Evolutionary conservation across 2,113 vertebrate species (phyloP).

Genomic region (Cyanocitta stelleri): DNA sequence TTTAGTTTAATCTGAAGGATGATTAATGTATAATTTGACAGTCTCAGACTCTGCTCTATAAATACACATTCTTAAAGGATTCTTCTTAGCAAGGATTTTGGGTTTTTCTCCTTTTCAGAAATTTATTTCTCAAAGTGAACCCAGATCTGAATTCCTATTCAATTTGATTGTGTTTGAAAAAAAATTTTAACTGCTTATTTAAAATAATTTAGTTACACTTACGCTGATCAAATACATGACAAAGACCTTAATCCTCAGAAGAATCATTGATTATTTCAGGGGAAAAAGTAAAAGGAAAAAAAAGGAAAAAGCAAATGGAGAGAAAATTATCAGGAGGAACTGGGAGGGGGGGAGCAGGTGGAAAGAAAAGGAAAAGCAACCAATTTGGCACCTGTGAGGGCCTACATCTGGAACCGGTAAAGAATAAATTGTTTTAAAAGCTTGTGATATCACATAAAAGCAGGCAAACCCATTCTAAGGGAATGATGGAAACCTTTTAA

Average conservation of each 20-base stretch:
- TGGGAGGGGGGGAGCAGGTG: not conserved
- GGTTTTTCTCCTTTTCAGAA: not conserved
- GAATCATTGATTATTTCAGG: not conserved
- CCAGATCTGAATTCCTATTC: not conserved
- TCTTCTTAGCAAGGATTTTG: not conserved
- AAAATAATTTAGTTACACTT: not conserved
- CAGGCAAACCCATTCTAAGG: slow-evolving; percentile 5
- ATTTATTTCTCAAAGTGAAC: not conserved
- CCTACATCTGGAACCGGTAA: not conserved
- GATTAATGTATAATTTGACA: not conserved
- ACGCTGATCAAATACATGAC: not conserved
- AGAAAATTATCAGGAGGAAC: not conserved
- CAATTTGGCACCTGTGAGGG: not conserved
- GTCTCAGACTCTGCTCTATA: not conserved
- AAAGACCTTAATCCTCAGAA: not conserved
- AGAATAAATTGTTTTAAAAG: slow-evolving; percentile 38
- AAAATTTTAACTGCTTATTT: not conserved
- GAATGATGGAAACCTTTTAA: slow-evolving; percentile 22
- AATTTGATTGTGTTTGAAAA: not conserved
- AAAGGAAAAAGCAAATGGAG: not conserved
- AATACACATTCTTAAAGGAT: not conserved
- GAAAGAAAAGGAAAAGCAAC: not conserved
- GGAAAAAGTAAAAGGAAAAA: not conserved
- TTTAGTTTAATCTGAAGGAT: not conserved
- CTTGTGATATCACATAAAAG: slow-evolving; percentile 1